These are phyloP conservation scores for Porites rus DNA, from an alignment of 92 coral and sea anemone species.

Conservation along the genomic window DNA sequence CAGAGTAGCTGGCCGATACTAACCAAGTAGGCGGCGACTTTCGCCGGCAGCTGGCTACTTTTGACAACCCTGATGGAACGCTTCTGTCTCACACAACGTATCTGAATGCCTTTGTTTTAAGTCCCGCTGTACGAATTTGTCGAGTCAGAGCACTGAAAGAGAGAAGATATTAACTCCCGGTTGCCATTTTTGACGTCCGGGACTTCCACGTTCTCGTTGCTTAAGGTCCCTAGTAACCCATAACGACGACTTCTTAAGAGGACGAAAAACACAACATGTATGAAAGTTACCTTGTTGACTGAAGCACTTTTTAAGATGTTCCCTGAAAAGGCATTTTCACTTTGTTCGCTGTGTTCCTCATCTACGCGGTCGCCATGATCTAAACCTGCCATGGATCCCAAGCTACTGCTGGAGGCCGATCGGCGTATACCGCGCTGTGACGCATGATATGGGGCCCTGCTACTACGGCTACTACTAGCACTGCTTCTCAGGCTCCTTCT, in stretches of 20 bases:
- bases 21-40: too few relatives aligned
- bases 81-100: too few relatives aligned
- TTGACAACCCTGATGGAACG: too few relatives aligned
- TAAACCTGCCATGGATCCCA: constrained; percentile 66
- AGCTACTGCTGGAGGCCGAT: constrained; percentile 79
- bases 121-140: too few relatives aligned
- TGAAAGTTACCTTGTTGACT: constrained; percentile 15
- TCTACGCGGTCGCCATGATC: constrained; percentile 46
- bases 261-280: not conserved
- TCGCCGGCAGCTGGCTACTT: too few relatives aligned
- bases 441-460: constrained; percentile 78
- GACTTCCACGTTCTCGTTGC: too few relatives aligned
- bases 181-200: too few relatives aligned
- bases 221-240: not conserved
- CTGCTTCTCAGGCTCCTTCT: constrained; percentile 75
- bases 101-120: too few relatives aligned
- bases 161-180: too few relatives aligned
- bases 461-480: constrained; percentile 64
- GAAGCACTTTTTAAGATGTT: constrained; percentile 4
- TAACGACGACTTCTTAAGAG: not conserved
- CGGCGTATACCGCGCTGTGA: constrained; percentile 63
- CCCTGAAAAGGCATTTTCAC: constrained; percentile 26
- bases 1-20: too few relatives aligned
- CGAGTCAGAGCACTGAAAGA: too few relatives aligned
- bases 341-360: constrained; percentile 38